Percentiles rank a stretch among this genome's conserved stretches.
phyloP scores from a whole-genome alignment of 2,888 invertebrate species.

The Epinotia demarniana region DNA sequence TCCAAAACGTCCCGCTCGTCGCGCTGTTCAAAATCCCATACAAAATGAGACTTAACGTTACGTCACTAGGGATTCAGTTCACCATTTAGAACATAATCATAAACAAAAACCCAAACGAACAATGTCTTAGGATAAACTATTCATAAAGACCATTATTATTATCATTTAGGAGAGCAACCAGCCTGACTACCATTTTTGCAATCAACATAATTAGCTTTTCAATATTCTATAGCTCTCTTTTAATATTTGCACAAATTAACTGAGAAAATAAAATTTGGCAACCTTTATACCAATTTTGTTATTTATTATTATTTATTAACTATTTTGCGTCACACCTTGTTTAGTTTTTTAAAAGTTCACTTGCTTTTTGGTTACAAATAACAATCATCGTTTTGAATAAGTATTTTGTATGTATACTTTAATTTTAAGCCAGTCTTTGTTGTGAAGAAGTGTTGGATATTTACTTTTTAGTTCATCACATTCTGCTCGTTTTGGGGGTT shows the following conservation, averaged over 20 bases:
- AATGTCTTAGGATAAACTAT: neutral
- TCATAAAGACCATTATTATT: neutral
- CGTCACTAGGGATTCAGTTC: too few species aligned
- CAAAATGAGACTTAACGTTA: too few species aligned
- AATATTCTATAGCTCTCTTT: too few species aligned
- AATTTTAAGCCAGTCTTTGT: slow-evolving; percentile 50
- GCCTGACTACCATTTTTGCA: neutral
- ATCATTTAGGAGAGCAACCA: neutral
- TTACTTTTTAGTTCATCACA: slow-evolving; percentile 47
- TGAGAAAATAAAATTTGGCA: too few species aligned
- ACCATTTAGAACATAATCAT: too few species aligned
- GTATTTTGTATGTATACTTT: slow-evolving; percentile 49
- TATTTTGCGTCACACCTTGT: neutral
- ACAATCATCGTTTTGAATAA: slow-evolving; percentile 4
- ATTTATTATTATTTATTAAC: too few species aligned
- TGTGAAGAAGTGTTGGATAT: slow-evolving; percentile 42
- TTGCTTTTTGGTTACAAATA: neutral
- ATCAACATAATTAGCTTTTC: too few species aligned
- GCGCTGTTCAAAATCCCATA: too few species aligned
- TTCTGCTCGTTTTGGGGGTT: slow-evolving; percentile 48
- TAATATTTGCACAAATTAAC: too few species aligned
- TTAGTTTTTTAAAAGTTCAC: neutral
- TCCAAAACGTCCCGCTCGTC: too few species aligned
- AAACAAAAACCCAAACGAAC: neutral
- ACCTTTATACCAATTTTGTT: too few species aligned